phyloP scores from a whole-genome alignment of 2,113 vertebrate species.

The Semnornis frantzii region DNA sequence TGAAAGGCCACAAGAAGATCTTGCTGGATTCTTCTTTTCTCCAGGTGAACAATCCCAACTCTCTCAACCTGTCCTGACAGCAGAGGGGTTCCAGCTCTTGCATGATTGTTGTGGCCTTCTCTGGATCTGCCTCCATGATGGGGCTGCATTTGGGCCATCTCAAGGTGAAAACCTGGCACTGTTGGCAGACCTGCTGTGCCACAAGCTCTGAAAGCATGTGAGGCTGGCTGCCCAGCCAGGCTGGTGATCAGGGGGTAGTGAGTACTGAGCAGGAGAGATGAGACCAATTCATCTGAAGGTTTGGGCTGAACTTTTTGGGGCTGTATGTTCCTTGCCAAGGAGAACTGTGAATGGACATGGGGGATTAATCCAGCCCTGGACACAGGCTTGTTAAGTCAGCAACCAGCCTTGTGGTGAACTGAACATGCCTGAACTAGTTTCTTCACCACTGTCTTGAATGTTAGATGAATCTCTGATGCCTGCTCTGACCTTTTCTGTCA shows the following conservation, averaged over 20 bases:
- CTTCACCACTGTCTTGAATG: fast-evolving
- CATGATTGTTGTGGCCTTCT: too few relatives aligned
- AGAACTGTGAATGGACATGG: fast-evolving
- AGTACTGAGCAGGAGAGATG: neutral
- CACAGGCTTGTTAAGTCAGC: neutral
- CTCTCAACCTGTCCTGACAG: too few relatives aligned
- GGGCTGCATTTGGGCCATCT: neutral
- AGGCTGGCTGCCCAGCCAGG: neutral
- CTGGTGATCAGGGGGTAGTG: fast-evolving
- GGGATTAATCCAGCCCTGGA: fast-evolving
- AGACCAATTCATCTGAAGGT: neutral
- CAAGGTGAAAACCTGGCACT: too few relatives aligned
- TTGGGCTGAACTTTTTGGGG: too few relatives aligned
- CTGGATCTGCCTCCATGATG: too few relatives aligned
- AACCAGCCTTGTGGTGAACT: neutral
- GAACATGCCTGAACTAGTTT: too few relatives aligned
- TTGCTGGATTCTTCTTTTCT: too few relatives aligned
- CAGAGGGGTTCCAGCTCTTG: too few relatives aligned
- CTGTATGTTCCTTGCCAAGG: neutral
- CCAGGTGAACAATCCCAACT: too few relatives aligned
- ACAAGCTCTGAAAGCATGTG: fast-evolving
- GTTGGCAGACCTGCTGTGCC: fast-evolving
- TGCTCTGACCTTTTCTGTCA: neutral
- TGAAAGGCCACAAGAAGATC: too few relatives aligned
- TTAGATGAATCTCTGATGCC: neutral